Base-by-base conservation (phyloP, 2,888 invertebrate species). In the Drosophila buzzatii region DNA sequence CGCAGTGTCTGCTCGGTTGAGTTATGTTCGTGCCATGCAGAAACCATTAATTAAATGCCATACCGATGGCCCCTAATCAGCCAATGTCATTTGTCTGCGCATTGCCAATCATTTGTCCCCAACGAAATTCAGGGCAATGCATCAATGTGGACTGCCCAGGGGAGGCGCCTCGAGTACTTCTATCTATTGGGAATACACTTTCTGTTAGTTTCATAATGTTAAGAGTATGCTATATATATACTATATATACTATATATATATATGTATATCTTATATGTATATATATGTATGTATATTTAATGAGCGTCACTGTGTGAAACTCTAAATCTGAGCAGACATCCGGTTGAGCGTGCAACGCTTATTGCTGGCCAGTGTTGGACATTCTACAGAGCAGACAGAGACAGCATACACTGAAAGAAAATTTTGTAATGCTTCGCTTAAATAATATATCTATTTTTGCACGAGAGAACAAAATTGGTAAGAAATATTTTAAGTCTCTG, bases 21-120 rank as follows among this genome's bases (percentile, higher is more conserved):
- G 78, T 83, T 84, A 83, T 86, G 84, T 67, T 51, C 71, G 39
- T 44, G 63, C 35, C 78, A 58, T 67, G 77, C 59, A 63, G 71
- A 71, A 62, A 58, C 62, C 82, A 82, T 82, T 82, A 83, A 82
- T 86, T 86, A 81, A 86, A 74, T 71, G 70, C 18, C 59, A 23
- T 14, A 18, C 20, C 45, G 31, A 12, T 42, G 16, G 27, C 27
- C 31, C 56, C 65, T 59, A 47, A 73, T 63, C 56, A 56, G 9
- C 39, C 45, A 41, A 45, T 59, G 59, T 74, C 64, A 76, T 76
- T 76, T 76, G 68, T 73, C 74, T 64, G 68, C 56, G 69, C 61
- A 58, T 59, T 69, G 73, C 74, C 27, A 74, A 35, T 76, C 76
- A 74, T 73, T 74, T 76, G 79, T 78, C 53, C 67, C 66, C 42